Percentiles rank a stretch among this genome's conserved stretches.
Evolutionary conservation across 2,888 invertebrate genomes (phyloP).

Genomic region (Melinaea menophilus): DNA sequence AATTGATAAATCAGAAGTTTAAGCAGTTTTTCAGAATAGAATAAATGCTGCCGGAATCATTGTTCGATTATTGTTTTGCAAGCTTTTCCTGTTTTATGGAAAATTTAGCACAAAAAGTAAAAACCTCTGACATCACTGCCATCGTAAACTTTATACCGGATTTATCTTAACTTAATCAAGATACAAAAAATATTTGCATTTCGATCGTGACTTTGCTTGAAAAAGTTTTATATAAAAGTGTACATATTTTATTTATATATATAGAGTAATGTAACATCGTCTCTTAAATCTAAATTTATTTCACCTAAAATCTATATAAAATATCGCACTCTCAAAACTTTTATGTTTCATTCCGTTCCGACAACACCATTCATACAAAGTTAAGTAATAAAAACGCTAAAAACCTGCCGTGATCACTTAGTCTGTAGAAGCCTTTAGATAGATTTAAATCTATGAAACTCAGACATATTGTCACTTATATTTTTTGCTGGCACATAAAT

Average conservation of each 20-base stretch:
- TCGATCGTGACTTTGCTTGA: no score
- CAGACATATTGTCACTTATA: conserved; percentile 24
- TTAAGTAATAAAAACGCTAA: conserved; percentile 14
- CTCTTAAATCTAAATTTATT: no score
- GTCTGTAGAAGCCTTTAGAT: conserved; percentile 17
- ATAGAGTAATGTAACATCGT: no score
- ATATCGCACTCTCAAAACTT: neutral
- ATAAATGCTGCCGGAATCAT: conserved; percentile 4
- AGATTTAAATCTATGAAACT: conserved; percentile 28
- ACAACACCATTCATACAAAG: conserved; percentile 28
- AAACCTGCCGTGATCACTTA: conserved; percentile 11
- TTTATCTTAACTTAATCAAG: conserved; percentile 2
- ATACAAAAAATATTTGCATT: neutral
- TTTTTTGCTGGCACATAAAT: conserved; percentile 36
- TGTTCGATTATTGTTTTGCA: conserved; percentile 2
- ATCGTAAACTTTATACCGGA: conserved; percentile 2
- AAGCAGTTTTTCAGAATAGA: neutral
- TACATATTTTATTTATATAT: no score
- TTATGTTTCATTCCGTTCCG: conserved; percentile 27
- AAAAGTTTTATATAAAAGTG: no score
- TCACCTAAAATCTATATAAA: neutral
- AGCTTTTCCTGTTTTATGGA: neutral
- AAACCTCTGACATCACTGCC: conserved; percentile 30
- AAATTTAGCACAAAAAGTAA: conserved; percentile 16
- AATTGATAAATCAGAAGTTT: neutral